phyloP scores from a whole-genome alignment of 1,140 invertebrate species.

The Drosophila sechellia region DNA sequence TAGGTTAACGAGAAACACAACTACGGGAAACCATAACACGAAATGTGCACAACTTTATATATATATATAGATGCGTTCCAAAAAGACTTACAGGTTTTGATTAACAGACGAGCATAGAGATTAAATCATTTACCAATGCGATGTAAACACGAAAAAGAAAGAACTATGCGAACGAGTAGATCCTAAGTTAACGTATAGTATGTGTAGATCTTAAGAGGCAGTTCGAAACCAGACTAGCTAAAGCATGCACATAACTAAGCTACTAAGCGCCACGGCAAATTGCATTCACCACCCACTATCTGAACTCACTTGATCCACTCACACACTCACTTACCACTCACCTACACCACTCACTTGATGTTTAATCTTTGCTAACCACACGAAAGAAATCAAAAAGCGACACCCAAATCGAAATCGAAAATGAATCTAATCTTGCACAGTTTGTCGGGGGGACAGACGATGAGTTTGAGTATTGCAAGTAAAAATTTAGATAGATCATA shows the following conservation, averaged over 20 bases:
- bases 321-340: conserved; percentile 36
- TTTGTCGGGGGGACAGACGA: conserved; percentile 44
- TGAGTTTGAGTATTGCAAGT: conserved; percentile 34
- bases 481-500: conserved; percentile 70
- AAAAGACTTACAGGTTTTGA: conserved; percentile 77
- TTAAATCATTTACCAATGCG: conserved; percentile 50
- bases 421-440: conserved; percentile 58
- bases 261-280: conserved; percentile 49
- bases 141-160: conserved; percentile 36
- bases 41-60: conserved; percentile 68
- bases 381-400: conserved; percentile 28
- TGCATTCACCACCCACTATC: conserved; percentile 47
- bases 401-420: conserved; percentile 42
- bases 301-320: conserved; percentile 34
- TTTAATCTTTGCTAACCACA: conserved; percentile 55
- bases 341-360: conserved; percentile 42
- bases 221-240: conserved; percentile 53
- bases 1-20: conserved; percentile 41
- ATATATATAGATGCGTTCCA: conserved; percentile 68
- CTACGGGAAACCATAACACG: conserved; percentile 39
- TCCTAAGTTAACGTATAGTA: conserved; percentile 65
- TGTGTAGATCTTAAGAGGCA: conserved; percentile 35
- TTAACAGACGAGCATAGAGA: conserved; percentile 47
- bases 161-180: conserved; percentile 50
- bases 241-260: conserved; percentile 59